A percentile compares a stretch with the other conserved stretches of the same genome.
Evolutionary conservation across 1,140 invertebrate species (phyloP).

Genomic region (Drosophila asahinai): DNA sequence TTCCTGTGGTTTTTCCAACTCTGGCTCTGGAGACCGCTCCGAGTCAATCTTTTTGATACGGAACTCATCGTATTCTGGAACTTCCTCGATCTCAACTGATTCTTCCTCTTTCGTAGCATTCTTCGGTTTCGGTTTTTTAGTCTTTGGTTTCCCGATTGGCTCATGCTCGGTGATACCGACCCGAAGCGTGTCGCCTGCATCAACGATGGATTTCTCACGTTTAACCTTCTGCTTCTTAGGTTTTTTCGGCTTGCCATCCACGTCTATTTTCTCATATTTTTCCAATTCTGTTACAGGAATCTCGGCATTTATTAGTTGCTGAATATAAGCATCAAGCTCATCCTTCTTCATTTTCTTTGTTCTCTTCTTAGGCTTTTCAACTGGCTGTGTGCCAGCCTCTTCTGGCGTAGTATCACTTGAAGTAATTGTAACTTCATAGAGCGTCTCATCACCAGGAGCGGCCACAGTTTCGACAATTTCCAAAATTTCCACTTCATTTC

Average conservation of each 20-base stretch:
- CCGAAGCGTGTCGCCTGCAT: constrained; percentile 58
- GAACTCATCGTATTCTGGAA: constrained; percentile 50
- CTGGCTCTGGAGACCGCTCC: constrained; percentile 21
- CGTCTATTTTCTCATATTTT: constrained; percentile 82
- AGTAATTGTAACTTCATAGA: constrained; percentile 80
- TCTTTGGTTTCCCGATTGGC: constrained; percentile 58
- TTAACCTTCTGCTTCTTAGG: constrained; percentile 76
- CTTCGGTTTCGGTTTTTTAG: constrained; percentile 57
- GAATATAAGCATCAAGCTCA: constrained; percentile 80
- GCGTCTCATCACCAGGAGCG: constrained; percentile 68
- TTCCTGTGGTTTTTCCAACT: background rate
- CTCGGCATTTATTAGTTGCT: constrained; percentile 77
- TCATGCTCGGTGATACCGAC: constrained; percentile 63
- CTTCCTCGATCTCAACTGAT: constrained; percentile 4
- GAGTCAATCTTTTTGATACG: constrained; percentile 48
- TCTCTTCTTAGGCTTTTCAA: constrained; percentile 55
- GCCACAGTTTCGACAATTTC: constrained; percentile 72
- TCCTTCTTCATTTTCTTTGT: constrained; percentile 73
- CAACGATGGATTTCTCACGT: constrained; percentile 15
- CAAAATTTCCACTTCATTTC: constrained; percentile 63
- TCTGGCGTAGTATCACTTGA: constrained; percentile 49
- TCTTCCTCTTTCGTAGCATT: constrained; percentile 6
- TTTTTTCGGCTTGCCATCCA: constrained; percentile 74
- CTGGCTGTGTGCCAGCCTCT: constrained; percentile 42
- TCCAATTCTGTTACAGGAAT: constrained; percentile 82